Base-by-base conservation (phyloP, 2,797 vertebrate genomes). In the Chelonia mydas region DNA sequence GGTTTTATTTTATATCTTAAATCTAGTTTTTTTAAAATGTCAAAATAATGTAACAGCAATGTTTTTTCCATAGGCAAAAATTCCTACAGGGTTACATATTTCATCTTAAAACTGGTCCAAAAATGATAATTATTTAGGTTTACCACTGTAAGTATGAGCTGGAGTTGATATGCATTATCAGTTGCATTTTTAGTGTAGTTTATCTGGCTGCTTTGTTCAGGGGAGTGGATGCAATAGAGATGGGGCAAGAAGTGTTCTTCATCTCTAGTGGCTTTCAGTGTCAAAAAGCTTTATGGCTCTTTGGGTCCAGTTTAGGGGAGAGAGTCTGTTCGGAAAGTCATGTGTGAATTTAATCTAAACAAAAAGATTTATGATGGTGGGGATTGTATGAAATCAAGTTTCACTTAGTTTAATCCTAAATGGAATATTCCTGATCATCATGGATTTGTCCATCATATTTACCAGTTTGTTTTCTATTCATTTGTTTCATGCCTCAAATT, bases 1-100 rank as follows among this genome's bases (percentile, higher is more conserved):
- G 61, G 7, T 76, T 15, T 88, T 85, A 28, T 15, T 86, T 93
- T 86, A 8, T 83, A 23, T 86, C 87, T 94, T 47, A 90, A 86
- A 83, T 89, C 80, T 85, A 93, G 31, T 77, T 57, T 90, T 95
- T 51, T 77, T 41, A 47, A 87, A 90, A 80, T 61, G 72, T 72
- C 53, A 92, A 81, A 84, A 89, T 86, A 94, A 47, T 83, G 45
- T 59, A 15, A 45, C 7, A 49, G 27, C 2, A 65, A 82, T 41
- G 61, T 91, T 96, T 87, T 90, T 85, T 47, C 80, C 1, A 0
- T 84, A 47, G 54, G 74, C 47, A 90, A 47, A 88, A 92, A 90
- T 90, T 81, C 80, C 2, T 86, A 7, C 82, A 84, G 41, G 2
- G 7, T 28, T 77, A 28, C 1, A 83, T 19, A 53, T 90, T 89